Evolutionary conservation across 1,140 invertebrate species (phyloP), one percentile per base, ranked within the genome.

Genomic region (Drosophila truncata): DNA sequence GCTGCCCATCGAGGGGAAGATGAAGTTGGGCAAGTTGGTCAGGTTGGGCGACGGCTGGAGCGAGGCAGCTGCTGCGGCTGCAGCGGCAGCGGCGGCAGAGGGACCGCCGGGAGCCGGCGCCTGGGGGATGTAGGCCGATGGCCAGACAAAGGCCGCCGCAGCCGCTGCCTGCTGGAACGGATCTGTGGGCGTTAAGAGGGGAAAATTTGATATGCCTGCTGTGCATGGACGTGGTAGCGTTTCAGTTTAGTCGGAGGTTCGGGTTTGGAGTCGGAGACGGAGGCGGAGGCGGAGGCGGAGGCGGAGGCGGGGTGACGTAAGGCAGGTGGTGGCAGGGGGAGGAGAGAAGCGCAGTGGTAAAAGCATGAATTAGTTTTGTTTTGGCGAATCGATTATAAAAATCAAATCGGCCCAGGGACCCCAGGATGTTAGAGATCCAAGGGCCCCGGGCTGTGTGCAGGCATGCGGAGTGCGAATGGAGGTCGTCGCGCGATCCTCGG

Each of bases 121-220:
- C 50, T 92, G 91, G 11, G 86, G 91, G 58, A 92, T 82, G 57
- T 92, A 92, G 46, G 86, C 82, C 18, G 91, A 92, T 52, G 91
- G 87, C 91, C 88, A 92, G 42, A 92, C 91, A 39, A 92, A 91
- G 29, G 84, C 87, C 58, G 91, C 91, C 5, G 96, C 88, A 49
- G 91, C 95, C n/a, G 96, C 95, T 2, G 96, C 94, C 91, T 96
- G 96, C 78, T 96, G 96, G 91, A 95, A 94, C 86, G 96, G 94
- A 92, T 97, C 96, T 94, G 94, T 92, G 93, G 93, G 87, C 80
- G 84, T 91, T 85, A 88, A 90, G 80, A 91, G 78, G 84, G 86
- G 87, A 87, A 87, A 84, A 91, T 91, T 92, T 93, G 82, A 92
- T 92, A 91, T 88, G 77, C 82, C 82, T 85, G 72, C 80, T 82